Base-by-base conservation (phyloP, 2,888 invertebrate genomes). In the Drosophila mettleri region DNA sequence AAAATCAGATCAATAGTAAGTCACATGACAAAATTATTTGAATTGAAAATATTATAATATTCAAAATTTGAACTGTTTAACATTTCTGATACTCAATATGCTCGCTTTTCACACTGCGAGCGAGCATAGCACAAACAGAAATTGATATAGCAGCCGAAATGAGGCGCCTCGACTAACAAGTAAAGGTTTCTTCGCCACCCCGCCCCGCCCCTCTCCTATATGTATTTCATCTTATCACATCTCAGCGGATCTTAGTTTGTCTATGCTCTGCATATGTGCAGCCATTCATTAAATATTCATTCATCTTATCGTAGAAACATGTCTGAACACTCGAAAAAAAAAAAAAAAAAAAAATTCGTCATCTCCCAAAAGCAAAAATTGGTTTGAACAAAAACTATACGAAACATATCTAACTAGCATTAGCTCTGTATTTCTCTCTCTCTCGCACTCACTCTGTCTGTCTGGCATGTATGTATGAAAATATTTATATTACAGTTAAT, bases 241-340 rank as follows among this genome's bases (percentile, higher is more conserved):
- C 31, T 22, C 27, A 18, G 29, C n/a, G 8, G 12, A 33, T 29
- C 27, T 60, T 22, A 46, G 33, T 48, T 64, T 64, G 16, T 10
- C 24, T 27, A 10, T 45, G 27, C 29, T 29, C 6, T 29, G 29
- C 10, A 16, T 38, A 31, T 33, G 18, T 33, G 29, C 33, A 31
- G 43, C 48, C 62, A 62, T 72, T 74, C 72, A 72, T 72, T 54
- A 69, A 45, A 27, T 62, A 62, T 72, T 62, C 69, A 72, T 58
- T 69, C 69, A 51, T 39, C 62, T 74, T 72, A 72, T 74, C 72
- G 41, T 27, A 36, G 27, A 9, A 31, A 12, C 66, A 54, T 66
- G 48, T 66, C 27, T 31, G 16, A 48, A 22, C 36, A 20, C 41
- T n/a, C n/a, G 18, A 9, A 24, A 16, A 20, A n/a, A 48, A 46